Evolutionary conservation across 2,888 invertebrate species (phyloP).

Genomic region (Nephrocerus scutellatus): DNA sequence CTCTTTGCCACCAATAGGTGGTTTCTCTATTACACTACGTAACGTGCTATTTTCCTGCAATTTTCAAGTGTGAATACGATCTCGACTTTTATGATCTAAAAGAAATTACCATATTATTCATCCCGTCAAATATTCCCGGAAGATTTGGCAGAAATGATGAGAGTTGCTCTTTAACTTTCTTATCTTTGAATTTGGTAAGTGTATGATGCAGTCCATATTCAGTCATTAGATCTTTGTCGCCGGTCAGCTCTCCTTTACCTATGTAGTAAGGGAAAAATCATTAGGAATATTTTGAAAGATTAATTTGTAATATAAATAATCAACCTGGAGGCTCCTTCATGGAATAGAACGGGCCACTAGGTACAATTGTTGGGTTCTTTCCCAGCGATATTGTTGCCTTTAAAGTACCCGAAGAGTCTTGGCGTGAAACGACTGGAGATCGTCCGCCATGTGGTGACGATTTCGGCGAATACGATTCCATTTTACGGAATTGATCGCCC

Average conservation of each 20-base stretch:
- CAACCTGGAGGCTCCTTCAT: slow-evolving; percentile 93
- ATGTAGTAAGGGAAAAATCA: too few relatives aligned
- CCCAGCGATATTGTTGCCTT: slow-evolving; percentile 96
- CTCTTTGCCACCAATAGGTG: slow-evolving; percentile 88
- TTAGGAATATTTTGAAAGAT: not conserved
- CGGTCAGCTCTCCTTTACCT: slow-evolving; percentile 90
- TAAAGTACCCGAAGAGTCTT: slow-evolving; percentile 94
- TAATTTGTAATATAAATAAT: slow-evolving; percentile 7
- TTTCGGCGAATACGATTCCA: slow-evolving; percentile 91
- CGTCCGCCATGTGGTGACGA: slow-evolving; percentile 92
- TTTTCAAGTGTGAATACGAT: too few relatives aligned
- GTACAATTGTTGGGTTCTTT: slow-evolving; percentile 94
- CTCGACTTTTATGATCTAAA: not conserved
- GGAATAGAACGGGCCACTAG: slow-evolving; percentile 96
- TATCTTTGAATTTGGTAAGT: slow-evolving; percentile 95
- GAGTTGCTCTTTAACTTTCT: slow-evolving; percentile 89
- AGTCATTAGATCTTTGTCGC: slow-evolving; percentile 94
- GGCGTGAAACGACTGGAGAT: slow-evolving; percentile 91
- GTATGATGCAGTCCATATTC: slow-evolving; percentile 95
- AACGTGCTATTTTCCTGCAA: slow-evolving; percentile 73
- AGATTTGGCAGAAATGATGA: slow-evolving; percentile 92
- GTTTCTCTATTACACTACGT: slow-evolving; percentile 90
- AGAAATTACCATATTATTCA: slow-evolving; percentile 59
- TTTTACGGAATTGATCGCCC: slow-evolving; percentile 90
- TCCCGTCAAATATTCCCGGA: slow-evolving; percentile 91